A percentile compares a stretch with the other conserved stretches of the same genome.
These are phyloP conservation scores for Panopea generosa DNA, from an alignment of 2,888 invertebrate genomes.

Conservation along the genomic window DNA sequence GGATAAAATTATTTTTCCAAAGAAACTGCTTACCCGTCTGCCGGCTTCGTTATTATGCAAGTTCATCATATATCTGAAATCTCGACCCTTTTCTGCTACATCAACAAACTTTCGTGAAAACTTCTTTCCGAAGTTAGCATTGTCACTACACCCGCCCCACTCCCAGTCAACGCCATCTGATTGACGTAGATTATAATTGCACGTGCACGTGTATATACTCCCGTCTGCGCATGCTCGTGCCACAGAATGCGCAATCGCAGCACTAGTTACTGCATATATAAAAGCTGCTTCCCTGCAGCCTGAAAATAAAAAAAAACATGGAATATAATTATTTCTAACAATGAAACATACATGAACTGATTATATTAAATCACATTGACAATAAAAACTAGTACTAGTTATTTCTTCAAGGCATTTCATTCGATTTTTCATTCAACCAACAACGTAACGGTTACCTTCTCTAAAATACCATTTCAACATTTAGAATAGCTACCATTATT, in stretches of 20 bases:
- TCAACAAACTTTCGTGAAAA: slow-evolving; percentile 98
- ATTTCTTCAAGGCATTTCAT: too few species aligned
- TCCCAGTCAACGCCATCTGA: slow-evolving; percentile 87
- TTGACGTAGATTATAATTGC: slow-evolving; percentile 88
- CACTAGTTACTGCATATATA: slow-evolving; percentile 98
- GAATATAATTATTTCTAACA: too few species aligned
- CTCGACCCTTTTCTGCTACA: slow-evolving; percentile 94
- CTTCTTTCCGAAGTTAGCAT: slow-evolving; percentile 97
- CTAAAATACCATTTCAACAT: too few species aligned
- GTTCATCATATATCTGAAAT: slow-evolving; percentile 84
- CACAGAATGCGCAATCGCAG: slow-evolving; percentile 97
- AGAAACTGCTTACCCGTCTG: slow-evolving; percentile 79
- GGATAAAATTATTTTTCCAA: too few species aligned
- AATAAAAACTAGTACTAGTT: too few species aligned
- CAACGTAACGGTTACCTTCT: too few species aligned
- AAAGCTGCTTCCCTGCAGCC: slow-evolving; percentile 98
- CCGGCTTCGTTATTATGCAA: slow-evolving; percentile 85
- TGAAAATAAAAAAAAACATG: too few species aligned
- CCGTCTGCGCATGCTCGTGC: slow-evolving; percentile 98
- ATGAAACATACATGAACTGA: too few species aligned
- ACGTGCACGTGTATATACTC: slow-evolving; percentile 96
- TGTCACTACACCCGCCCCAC: slow-evolving; percentile 99
- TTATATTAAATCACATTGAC: too few species aligned
- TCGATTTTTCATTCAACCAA: too few species aligned
- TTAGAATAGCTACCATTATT: too few species aligned